Evolutionary conservation across 2,888 invertebrate species (phyloP).

Genomic region (Tetheella fluctuosa): DNA sequence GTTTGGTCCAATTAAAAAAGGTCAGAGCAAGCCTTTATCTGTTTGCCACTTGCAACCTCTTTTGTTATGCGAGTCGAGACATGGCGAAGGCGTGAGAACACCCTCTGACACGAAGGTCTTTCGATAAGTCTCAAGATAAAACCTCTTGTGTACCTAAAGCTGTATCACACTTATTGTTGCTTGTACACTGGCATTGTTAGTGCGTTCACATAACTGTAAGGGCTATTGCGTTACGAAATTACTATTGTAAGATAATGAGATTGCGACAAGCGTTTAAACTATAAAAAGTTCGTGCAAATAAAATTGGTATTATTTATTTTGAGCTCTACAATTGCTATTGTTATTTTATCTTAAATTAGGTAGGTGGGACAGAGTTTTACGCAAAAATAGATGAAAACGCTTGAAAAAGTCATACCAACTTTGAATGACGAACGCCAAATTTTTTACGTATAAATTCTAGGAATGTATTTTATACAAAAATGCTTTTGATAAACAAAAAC

Average conservation of each 20-base stretch:
- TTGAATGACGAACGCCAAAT: too few relatives aligned
- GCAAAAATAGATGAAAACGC: too few relatives aligned
- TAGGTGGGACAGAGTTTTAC: too few relatives aligned
- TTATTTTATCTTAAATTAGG: too few relatives aligned
- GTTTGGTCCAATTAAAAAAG: slow-evolving; percentile 18
- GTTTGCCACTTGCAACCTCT: slow-evolving; percentile 44
- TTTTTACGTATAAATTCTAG: too few relatives aligned
- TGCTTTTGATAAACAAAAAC: too few relatives aligned
- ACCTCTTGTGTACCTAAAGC: slow-evolving; percentile 23
- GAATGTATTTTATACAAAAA: too few relatives aligned
- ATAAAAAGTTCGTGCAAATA: slow-evolving; percentile 32
- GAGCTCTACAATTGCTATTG: too few relatives aligned
- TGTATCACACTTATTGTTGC: slow-evolving; percentile 54
- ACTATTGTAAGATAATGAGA: slow-evolving; percentile 63
- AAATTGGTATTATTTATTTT: neutral
- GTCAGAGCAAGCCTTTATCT: slow-evolving; percentile 34
- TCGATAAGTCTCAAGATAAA: slow-evolving; percentile 40
- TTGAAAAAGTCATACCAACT: too few relatives aligned
- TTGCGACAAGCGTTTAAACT: slow-evolving; percentile 36
- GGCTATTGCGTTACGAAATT: slow-evolving; percentile 62
- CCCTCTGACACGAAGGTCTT: slow-evolving; percentile 45
- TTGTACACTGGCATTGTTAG: slow-evolving; percentile 58
- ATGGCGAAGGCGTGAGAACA: slow-evolving; percentile 58
- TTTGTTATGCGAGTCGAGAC: slow-evolving; percentile 41
- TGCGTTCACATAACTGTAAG: slow-evolving; percentile 65